These are phyloP conservation scores for Pseudochirops cupreus DNA, from an alignment of 2,797 vertebrate genomes.

Conservation along the genomic window DNA sequence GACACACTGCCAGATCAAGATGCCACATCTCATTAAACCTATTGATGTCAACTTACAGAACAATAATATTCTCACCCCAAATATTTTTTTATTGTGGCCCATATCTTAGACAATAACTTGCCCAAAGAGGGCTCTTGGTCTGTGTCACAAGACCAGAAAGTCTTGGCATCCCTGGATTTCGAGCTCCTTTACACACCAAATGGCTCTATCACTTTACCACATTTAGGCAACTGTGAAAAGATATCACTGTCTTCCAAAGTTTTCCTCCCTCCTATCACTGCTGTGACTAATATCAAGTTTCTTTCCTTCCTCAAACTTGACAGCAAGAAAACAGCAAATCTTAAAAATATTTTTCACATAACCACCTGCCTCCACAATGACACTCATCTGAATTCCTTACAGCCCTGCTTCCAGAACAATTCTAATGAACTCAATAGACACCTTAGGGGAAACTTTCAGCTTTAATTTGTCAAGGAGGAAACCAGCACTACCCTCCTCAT, in stretches of 20 bases:
- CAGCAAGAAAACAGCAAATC: constrained; percentile 78
- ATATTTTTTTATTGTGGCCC: constrained; percentile 62
- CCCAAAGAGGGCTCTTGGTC: constrained; percentile 69
- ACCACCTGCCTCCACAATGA: constrained; percentile 86
- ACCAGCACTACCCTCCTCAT: constrained; percentile 50
- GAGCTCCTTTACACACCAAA: constrained; percentile 91
- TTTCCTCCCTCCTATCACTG: constrained; percentile 81
- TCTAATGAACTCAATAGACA: constrained; percentile 82
- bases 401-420: constrained; percentile 77
- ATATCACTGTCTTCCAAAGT: constrained; percentile 87
- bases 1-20: constrained; percentile 80
- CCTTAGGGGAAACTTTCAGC: constrained; percentile 49
- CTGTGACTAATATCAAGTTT: constrained; percentile 94
- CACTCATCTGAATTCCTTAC: constrained; percentile 86
- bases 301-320: constrained; percentile 95
- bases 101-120: constrained; percentile 75
- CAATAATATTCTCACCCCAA: constrained; percentile 89
- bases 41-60: constrained; percentile 92
- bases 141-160: constrained; percentile 77
- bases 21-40: constrained; percentile 91
- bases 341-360: constrained; percentile 76
- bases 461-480: constrained; percentile 66
- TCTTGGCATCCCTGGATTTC: constrained; percentile 81
- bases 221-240: constrained; percentile 87
- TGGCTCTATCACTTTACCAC: constrained; percentile 90